Conservation (phyloP, 64 coral and sea anemone species). For the Stichodactyla helianthus region DNA sequence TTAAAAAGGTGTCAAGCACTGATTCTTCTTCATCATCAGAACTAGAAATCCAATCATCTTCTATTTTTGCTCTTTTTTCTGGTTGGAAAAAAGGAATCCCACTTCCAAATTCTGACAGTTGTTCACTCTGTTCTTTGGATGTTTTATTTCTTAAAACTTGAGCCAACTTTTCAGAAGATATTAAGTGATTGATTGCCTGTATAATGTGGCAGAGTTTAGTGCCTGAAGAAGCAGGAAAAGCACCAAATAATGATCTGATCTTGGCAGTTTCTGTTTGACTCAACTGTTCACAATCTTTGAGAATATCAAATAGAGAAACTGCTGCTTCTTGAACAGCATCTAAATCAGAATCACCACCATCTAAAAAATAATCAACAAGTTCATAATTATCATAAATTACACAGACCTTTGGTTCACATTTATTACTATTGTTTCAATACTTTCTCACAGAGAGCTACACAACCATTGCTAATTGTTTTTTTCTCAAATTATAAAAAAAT, state of each 20-base stretch:
- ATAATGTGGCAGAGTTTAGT: conserved; percentile 80
- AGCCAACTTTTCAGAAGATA: conserved; percentile 53
- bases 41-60: conserved; percentile 51
- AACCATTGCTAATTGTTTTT: too few relatives aligned
- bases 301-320: conserved; percentile 73
- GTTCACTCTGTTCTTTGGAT: conserved; percentile 16
- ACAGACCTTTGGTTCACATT: too few relatives aligned
- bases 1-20: conserved; percentile 1
- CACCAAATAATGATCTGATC: conserved; percentile 61
- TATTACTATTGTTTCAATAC: too few relatives aligned
- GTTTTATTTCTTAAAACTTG: conserved; percentile 42
- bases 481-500: neutral
- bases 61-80: neutral
- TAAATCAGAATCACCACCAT: conserved; percentile 63
- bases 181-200: conserved; percentile 38
- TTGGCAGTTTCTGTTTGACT: conserved; percentile 50
- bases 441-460: too few relatives aligned
- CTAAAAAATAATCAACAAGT: conserved; percentile 26
- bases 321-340: conserved; percentile 75
- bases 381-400: too few relatives aligned
- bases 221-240: conserved; percentile 76
- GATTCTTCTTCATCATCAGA: conserved; percentile 69
- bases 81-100: conserved; percentile 59
- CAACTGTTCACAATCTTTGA: conserved; percentile 54
- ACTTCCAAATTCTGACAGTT: conserved; percentile 67